Base-by-base conservation (phyloP, 2,888 invertebrate genomes). In the Alsophila aescularia region DNA sequence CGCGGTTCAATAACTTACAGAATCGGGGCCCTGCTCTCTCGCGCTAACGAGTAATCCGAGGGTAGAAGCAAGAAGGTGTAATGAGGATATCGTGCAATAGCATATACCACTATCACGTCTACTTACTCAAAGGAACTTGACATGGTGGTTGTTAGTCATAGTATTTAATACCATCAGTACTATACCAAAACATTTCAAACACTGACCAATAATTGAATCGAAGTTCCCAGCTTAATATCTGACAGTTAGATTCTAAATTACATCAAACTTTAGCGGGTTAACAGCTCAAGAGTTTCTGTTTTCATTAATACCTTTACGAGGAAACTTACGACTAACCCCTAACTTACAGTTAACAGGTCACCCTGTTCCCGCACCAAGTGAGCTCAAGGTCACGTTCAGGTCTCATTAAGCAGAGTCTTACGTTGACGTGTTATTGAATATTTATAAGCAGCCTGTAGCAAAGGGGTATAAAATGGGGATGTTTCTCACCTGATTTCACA, bases 361-460 rank as follows among this genome's bases (percentile, higher is more conserved):
- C n/a, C n/a, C n/a, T n/a, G n/a, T 27, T 9, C 8, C 31, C n/a
- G 18, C 37, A 16, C 37, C 10, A 15, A 13, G 12, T 21, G 14
- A 39, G 24, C 13, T 4, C 41, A 49, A 56, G 39, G 55, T 61
- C 54, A 52, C 29, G 34, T 27, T 61, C 62, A 54, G 56, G 48
- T 52, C 45, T 58, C 61, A 64, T 64, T 64, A 66, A 47, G 60
- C 53, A 48, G 27, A 42, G 35, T 14, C 14, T 27, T 9, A 21
- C 45, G 59, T 59, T 77, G 79, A 78, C 79, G 75, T 67, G 61
- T 70, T 70, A 63, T 72, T 79, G 78, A 83, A 85, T 86, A 84
- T 84, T 81, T 70, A 85, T 80, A 58, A 64, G 45, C 48, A 60
- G 52, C 53, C 52, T 40, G 48, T 53, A 36, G 39, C 56, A 29